Base-by-base conservation (phyloP, 2,888 invertebrate genomes). In the Tenthredo scrophulariae region DNA sequence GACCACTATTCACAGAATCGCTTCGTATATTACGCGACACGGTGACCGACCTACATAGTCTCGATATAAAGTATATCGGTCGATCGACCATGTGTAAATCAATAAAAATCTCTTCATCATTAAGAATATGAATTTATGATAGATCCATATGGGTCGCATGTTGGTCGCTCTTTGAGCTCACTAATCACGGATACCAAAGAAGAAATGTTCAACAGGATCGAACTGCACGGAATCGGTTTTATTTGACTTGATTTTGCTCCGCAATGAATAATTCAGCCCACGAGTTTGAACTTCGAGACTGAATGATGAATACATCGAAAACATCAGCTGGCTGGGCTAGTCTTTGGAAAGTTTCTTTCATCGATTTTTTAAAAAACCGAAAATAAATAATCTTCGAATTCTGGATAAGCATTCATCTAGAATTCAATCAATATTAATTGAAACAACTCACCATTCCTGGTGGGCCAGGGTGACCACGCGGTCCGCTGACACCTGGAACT, bases 381-480 rank as follows among this genome's bases (percentile, higher is more conserved):
- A 18, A 18, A 15, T 33, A 5, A 29, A 7, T 67, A 1, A 33
- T 33, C 9, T 67, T 33, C 13, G 4, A 67, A 18, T 67, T 67
- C 15, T 6, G 33, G 22, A 67, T 15, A 15, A 67, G 2, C 5
- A 67, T 67, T 67, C 15, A 67, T 67, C 15, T 33, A 26, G 0
- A 29, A 10, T 67, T 10, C 9, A 15, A 15, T 9, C 0, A 29
- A 29, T 67, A 29, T 67, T 26, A 13, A 29, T 67, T 1, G 10
- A 77, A 77, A 54, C 0, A n/a, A 80, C 93, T 93, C 90, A 95
- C 95, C 90, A 94, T 91, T 88, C 95, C 95, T 54, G 94, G 92
- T 18, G 93, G 91, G 46, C 95, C 96, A 13, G 95, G 94, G 62
- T 94, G 91, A 75, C 96, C 96, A 89, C 94, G 93, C 1, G 94